Base-by-base conservation (phyloP, 2,888 invertebrate genomes). In the Apomyelois bistriatella region DNA sequence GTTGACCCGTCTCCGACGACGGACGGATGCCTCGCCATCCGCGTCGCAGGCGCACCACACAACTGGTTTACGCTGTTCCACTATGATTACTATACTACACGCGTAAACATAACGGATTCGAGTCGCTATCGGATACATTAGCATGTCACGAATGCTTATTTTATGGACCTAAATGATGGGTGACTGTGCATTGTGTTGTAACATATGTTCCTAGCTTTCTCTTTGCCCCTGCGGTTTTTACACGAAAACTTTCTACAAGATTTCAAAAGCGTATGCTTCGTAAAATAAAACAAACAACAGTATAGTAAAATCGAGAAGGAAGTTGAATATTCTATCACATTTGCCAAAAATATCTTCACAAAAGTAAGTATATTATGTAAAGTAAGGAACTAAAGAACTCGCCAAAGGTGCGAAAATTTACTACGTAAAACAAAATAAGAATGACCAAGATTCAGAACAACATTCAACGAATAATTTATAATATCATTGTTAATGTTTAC, bases 1-100 rank as follows among this genome's bases (percentile, higher is more conserved):
- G 80, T 80, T 84, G 86, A 86, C 84, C 84, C 71, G 71, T 64
- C 62, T 61, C 63, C 58, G 60, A 58, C 52, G 62, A 64, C 72
- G 77, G 76, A 77, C 81, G 76, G 52, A 62, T 65, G 60, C 59
- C 62, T 61, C 58, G 58, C 58, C n/a, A n/a, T n/a, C n/a, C 22
- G 22, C 57, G 63, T 73, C 40, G 40, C 40, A 40, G 69, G 64
- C 65, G 65, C 68, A 70, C 16, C 12, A n/a, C 66, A 72, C 72
- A 78, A 82, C 78, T 70, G 74, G 76, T 75, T 74, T 59, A 62
- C 68, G 53, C 42, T 47, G 64, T 64, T 60, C 65, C 68, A 70
- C 65, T 69, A 70, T 68, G 66, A 67, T 65, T 62, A 65, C 65
- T 16, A 40, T 40, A 40, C 40, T 65, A 69, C 70, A 74, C 65